Conservation (phyloP, 2,113 vertebrate species). For the Suricata suricatta region DNA sequence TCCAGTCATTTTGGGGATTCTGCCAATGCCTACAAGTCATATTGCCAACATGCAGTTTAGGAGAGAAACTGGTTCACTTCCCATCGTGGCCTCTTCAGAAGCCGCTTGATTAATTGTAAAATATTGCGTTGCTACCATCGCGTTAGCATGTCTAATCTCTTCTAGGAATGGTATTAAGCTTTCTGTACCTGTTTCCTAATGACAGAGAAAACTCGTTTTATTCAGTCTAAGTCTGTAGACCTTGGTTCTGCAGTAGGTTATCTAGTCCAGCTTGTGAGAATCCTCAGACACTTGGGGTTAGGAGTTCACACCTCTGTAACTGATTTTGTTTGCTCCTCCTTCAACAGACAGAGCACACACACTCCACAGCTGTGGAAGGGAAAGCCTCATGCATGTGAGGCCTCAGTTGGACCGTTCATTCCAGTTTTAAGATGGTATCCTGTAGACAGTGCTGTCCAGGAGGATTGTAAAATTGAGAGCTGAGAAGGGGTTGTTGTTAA, state of each 20-base stretch:
- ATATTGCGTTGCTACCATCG: not conserved
- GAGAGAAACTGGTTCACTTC: not conserved
- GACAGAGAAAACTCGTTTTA: not conserved
- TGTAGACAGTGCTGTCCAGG: not conserved
- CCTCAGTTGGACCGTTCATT: not conserved
- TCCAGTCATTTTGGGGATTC: not conserved
- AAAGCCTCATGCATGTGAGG: not conserved
- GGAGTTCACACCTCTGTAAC: not conserved
- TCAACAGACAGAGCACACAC: not conserved
- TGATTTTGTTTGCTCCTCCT: slow-evolving; percentile 11
- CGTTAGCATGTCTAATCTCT: not conserved
- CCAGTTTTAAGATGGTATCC: not conserved
- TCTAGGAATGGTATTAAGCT: not conserved
- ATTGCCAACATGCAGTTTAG: not conserved
- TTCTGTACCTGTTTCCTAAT: not conserved
- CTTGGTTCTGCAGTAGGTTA: not conserved
- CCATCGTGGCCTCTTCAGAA: not conserved
- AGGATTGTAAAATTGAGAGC: not conserved
- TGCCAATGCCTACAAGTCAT: slow-evolving; percentile 29
- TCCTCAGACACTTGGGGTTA: not conserved
- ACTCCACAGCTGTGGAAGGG: not conserved
- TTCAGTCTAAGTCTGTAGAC: not conserved
- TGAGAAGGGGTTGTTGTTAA: not conserved
- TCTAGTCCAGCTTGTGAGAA: not conserved
- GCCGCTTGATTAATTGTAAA: not conserved